Evolutionary conservation across 2,888 invertebrate genomes (phyloP).

Genomic region (Gasteruption jaculator): DNA sequence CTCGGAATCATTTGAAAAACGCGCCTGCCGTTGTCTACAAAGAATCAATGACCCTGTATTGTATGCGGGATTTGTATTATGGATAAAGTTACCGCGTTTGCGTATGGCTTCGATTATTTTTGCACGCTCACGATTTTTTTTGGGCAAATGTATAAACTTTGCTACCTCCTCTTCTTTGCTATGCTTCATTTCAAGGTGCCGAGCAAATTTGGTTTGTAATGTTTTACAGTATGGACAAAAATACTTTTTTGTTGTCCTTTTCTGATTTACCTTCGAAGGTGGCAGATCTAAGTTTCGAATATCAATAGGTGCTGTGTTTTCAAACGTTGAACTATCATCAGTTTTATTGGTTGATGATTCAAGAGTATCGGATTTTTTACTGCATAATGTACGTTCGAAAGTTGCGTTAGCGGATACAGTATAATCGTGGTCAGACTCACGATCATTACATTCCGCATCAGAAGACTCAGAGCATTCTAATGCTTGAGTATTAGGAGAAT

Average conservation of each 20-base stretch:
- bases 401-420: no score
- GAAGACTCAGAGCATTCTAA: neutral
- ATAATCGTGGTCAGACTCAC: neutral
- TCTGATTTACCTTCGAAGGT: neutral
- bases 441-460: neutral
- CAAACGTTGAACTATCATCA: neutral
- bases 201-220: slow-evolving; percentile 23
- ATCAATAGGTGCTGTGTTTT: no score
- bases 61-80: slow-evolving; percentile 17
- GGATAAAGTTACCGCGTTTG: slow-evolving; percentile 18
- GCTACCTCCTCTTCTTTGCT: slow-evolving; percentile 20
- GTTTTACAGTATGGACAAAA: slow-evolving; percentile 26
- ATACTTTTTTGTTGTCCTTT: slow-evolving; percentile 18
- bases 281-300: neutral
- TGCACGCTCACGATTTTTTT: slow-evolving; percentile 8
- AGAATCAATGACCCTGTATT: slow-evolving; percentile 25
- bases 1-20: slow-evolving; percentile 13
- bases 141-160: slow-evolving; percentile 18
- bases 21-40: slow-evolving; percentile 19
- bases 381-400: no score
- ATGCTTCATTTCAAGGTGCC: slow-evolving; percentile 22
- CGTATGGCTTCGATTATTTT: slow-evolving; percentile 21
- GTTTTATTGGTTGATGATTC: neutral
- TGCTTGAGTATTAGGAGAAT: neutral
- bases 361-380: no score